Evolutionary conservation across 2,888 invertebrate genomes (phyloP).

Genomic region (Theretra japonica): DNA sequence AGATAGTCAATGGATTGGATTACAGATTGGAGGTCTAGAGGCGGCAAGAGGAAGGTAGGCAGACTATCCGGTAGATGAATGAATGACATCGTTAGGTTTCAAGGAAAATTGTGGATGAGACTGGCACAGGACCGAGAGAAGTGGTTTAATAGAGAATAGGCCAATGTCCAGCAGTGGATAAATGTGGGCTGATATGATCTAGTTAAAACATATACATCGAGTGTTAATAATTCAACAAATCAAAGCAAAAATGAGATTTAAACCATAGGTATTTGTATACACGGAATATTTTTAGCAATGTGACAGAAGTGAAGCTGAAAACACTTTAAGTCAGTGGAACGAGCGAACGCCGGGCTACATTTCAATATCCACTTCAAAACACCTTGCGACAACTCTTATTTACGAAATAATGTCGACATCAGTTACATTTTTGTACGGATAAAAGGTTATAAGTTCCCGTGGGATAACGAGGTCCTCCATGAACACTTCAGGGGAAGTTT

Average conservation of each 20-base stretch:
- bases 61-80: too few species aligned
- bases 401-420: conserved; percentile 8
- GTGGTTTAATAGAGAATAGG: too few species aligned
- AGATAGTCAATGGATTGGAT: too few species aligned
- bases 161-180: too few species aligned
- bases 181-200: too few species aligned
- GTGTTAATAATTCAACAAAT: background rate
- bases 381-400: conserved; percentile 8
- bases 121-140: too few species aligned
- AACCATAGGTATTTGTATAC: background rate
- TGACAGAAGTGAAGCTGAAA: background rate
- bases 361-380: conserved; percentile 19
- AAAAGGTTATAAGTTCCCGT: background rate
- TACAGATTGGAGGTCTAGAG: too few species aligned
- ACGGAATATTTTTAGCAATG: background rate
- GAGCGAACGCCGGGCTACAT: conserved; percentile 12
- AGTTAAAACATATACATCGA: background rate
- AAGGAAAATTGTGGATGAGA: too few species aligned
- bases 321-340: conserved; percentile 14
- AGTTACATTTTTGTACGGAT: conserved; percentile 6
- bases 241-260: background rate
- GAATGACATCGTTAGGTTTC: too few species aligned
- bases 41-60: too few species aligned
- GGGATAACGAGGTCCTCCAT: background rate
- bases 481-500: background rate